phyloP scores from a whole-genome alignment of 2,797 vertebrate genomes.

The Catamblyrhynchus diadema region DNA sequence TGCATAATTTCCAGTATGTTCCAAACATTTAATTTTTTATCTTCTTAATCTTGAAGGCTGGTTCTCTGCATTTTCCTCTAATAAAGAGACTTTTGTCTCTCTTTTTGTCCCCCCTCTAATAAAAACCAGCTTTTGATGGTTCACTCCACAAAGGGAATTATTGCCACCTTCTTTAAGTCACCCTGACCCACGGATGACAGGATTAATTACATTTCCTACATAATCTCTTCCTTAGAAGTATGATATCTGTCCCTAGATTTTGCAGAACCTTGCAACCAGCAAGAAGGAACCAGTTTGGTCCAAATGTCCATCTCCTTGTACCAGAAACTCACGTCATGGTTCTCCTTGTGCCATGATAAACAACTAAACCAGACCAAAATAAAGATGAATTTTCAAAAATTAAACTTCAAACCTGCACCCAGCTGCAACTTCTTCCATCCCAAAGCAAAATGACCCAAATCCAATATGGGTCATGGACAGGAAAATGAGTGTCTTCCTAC shows the following conservation, averaged over 20 bases:
- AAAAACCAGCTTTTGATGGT: background rate
- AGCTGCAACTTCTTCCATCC: background rate
- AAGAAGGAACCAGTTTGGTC: background rate
- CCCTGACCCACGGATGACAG: background rate
- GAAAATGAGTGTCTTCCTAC: conserved; percentile 52
- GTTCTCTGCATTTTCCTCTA: background rate
- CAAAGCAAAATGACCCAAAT: background rate
- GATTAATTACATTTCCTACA: background rate
- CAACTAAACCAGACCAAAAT: background rate
- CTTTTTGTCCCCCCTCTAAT: background rate
- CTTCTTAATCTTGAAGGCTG: background rate
- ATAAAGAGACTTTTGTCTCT: background rate
- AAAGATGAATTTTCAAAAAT: background rate
- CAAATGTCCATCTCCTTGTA: background rate
- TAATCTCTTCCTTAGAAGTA: background rate
- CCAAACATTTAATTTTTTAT: background rate
- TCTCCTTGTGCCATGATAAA: background rate
- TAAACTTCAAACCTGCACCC: background rate
- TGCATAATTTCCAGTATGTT: background rate
- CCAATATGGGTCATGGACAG: background rate
- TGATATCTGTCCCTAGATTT: background rate
- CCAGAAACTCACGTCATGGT: background rate
- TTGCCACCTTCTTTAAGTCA: background rate
- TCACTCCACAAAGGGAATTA: background rate
- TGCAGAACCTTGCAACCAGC: background rate